A percentile compares a stretch with the other conserved stretches of the same genome.
phyloP scores from a whole-genome alignment of 2,797 vertebrate species.

The Harpagifer antarcticus region DNA sequence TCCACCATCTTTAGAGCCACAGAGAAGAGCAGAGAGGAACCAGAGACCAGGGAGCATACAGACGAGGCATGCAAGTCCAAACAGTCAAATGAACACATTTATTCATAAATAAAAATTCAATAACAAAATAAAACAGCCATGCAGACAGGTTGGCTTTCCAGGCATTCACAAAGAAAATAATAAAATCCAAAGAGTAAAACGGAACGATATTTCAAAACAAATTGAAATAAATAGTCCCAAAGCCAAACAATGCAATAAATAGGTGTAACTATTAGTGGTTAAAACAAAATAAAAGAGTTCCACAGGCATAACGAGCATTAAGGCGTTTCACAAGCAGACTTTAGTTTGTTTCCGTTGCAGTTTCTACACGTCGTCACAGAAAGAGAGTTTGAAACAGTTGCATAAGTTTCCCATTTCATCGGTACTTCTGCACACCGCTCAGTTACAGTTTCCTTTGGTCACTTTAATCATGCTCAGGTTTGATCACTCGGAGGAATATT shows the following conservation, averaged over 20 bases:
- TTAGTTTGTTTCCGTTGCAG: conserved; percentile 46
- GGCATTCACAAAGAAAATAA: conserved; percentile 38
- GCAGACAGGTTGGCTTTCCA: conserved; percentile 62
- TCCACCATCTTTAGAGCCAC: conserved; percentile 24
- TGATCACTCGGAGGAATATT: fast-evolving
- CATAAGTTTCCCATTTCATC: conserved; percentile 33
- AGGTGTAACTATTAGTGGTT: conserved; percentile 46
- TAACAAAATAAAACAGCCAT: conserved; percentile 71
- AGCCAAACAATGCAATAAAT: conserved; percentile 67
- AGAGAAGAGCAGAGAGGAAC: conserved; percentile 43
- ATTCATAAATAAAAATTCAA: conserved; percentile 82
- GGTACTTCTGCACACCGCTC: neutral
- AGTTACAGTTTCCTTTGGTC: conserved; percentile 12
- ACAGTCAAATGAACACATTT: conserved; percentile 76
- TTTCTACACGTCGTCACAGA: conserved; percentile 10
- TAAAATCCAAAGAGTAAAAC: conserved; percentile 43
- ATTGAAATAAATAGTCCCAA: conserved; percentile 53
- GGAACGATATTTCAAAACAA: conserved; percentile 47
- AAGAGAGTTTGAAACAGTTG: neutral
- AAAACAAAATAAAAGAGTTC: conserved; percentile 27
- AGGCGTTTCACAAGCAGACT: conserved; percentile 58
- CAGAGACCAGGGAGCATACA: conserved; percentile 59
- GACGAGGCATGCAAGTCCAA: conserved; percentile 75
- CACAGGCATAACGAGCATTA: conserved; percentile 24
- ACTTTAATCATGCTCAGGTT: neutral